Base-by-base conservation (phyloP, 2,797 vertebrate genomes). In the Allobates femoralis region DNA sequence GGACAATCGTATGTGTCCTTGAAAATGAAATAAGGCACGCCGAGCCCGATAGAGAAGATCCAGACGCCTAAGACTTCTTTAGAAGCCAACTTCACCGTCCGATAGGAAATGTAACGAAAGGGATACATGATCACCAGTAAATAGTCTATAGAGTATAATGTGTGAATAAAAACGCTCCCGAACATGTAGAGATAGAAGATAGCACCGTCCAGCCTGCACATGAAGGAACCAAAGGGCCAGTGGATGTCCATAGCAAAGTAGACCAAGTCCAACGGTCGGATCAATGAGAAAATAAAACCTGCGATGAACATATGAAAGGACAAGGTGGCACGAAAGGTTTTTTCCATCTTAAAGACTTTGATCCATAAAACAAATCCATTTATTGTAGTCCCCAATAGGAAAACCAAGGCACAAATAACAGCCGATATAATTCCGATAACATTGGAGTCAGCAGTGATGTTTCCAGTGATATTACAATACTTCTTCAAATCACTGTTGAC, bases 301-400 rank as follows among this genome's bases (percentile, higher is more conserved):
- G 79, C 28, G 18, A 51, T 1, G 41, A 64, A 66, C 26, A 80
- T 21, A 66, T 80, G 60, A 11, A 80, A 10, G 12, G n/a, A 80
- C 19, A 80, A 51, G 3, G 46, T 21, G 19, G 37, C 12, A 0
- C 60, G 79, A 18, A 28, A 80, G 21, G 41, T 80, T 41, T 80
- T 80, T 41, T 80, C 79, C 60, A 80, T 30, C 26, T 46, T 66
- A n/a, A 30, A 66, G 26, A 80, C 26, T 80, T 28, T 66, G 1
- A 80, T 21, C 79, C 79, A 80, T 4, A 80, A 8, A 26, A 80
- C 41, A 11, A 64, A 66, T n/a, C 58, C 37, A 80, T 66, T 80
- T 14, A 46, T 5, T 18, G n/a, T 64, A 28, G 58, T n/a, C 3
- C 78, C 78, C 15, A 66, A 6, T 19, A 80, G 12, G 6, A 80